These are phyloP conservation scores for Sterna hirundo DNA, from an alignment of 2,113 vertebrate species.

Conservation along the genomic window DNA sequence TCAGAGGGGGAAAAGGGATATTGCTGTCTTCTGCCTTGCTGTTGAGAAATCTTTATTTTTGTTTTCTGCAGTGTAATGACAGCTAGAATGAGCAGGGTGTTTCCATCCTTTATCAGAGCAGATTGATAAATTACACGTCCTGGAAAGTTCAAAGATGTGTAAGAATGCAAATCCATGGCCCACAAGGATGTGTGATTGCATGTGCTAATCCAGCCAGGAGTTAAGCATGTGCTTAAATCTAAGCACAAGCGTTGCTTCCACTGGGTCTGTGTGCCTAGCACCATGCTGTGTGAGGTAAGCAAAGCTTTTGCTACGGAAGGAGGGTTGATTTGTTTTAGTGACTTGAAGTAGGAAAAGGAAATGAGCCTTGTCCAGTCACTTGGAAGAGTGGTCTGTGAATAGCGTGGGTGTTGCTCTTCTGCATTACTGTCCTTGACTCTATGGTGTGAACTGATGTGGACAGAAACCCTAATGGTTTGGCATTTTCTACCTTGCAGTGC, in stretches of 20 bases:
- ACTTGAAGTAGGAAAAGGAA: not conserved
- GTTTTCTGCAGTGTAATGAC: not conserved
- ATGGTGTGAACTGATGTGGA: not conserved
- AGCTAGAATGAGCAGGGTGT: not conserved
- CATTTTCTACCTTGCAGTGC: not conserved
- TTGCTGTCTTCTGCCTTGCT: not conserved
- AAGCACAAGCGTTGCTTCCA: not conserved
- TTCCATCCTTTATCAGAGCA: not conserved
- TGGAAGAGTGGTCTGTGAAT: not conserved
- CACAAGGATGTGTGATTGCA: not conserved
- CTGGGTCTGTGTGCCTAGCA: not conserved
- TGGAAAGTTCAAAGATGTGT: not conserved
- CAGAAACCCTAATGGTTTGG: not conserved
- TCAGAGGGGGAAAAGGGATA: not conserved
- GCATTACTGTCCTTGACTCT: not conserved
- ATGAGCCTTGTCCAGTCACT: not conserved
- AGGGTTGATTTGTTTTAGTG: not conserved
- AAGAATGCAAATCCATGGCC: not conserved
- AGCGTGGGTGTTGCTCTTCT: not conserved
- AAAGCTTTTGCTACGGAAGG: not conserved
- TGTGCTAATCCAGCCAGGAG: not conserved
- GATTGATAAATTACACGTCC: not conserved
- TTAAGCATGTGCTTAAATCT: not conserved
- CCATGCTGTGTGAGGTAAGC: not conserved
- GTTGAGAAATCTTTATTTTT: not conserved